Base-by-base conservation (phyloP, 1,140 invertebrate species). In the Drosophila pandora region DNA sequence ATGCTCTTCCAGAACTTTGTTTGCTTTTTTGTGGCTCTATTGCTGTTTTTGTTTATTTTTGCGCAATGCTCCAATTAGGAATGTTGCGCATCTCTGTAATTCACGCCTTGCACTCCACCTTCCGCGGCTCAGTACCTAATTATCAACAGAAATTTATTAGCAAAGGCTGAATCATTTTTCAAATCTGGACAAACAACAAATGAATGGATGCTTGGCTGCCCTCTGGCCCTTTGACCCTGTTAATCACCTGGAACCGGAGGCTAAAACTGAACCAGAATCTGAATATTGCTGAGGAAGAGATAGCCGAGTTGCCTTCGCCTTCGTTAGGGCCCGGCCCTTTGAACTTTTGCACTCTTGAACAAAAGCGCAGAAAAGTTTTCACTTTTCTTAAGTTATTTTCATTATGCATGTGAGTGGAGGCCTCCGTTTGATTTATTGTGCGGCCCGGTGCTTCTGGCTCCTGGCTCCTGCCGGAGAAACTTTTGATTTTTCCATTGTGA, bases 401-500 rank as follows among this genome's bases (percentile, higher is more conserved):
- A 78, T 75, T 78, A 82, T 87, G 74, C 78, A 84, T 84, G 64
- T 76, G 74, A 62, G 56, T 54, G 21, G 43, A 34, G 58, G 62
- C 57, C 52, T 69, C 28, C 32, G 48, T 74, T 80, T 77, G 82
- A 87, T 84, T 85, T 85, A 87, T 80, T 81, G 59, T 75, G 53
- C 30, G 48, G 59, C 71, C 60, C 17, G 17, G 17, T 67, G 63
- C 55, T 62, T 45, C 62, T 52, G 45, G 25, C 6, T 28, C 25
- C 71, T 52, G 62, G 63, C 50, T 62, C 48, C 62, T 52, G 45
- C 13, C 47, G 45, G 56, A 23, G 34, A 70, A 85, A 85, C 78
- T 85, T 85, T 82, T 87, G 74, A 67, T 71, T 82, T 12, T 81
- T 63, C 81, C 70, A 87, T 87, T 85, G 82, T 85, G 82, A 81